A percentile compares a stretch with the other conserved stretches of the same genome.
These are phyloP conservation scores for Antigone vipio DNA, from an alignment of 2,113 vertebrate genomes.

Conservation along the genomic window DNA sequence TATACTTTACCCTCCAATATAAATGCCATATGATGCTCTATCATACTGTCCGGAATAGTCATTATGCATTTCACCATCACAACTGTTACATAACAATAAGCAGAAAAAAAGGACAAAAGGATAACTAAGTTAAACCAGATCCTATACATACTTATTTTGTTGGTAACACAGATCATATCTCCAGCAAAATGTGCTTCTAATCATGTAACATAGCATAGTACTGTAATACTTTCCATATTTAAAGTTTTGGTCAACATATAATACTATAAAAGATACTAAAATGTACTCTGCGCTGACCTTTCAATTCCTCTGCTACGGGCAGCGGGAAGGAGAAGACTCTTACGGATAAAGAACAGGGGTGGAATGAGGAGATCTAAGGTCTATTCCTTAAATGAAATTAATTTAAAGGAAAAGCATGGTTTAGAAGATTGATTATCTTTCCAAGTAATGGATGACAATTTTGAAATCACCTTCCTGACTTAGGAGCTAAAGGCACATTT, in stretches of 20 bases:
- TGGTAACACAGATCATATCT: slow-evolving; percentile 74
- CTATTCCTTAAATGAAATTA: background rate
- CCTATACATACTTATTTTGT: slow-evolving; percentile 68
- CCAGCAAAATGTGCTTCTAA: slow-evolving; percentile 74
- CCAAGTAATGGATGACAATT: background rate
- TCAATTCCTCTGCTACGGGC: background rate
- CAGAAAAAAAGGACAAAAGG: slow-evolving; percentile 73
- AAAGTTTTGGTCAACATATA: slow-evolving; percentile 8
- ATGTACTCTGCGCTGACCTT: background rate
- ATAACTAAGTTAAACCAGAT: slow-evolving; percentile 72
- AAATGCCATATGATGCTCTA: slow-evolving; percentile 65
- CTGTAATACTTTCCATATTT: slow-evolving; percentile 78
- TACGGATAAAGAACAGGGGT: background rate
- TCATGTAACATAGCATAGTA: slow-evolving; percentile 63
- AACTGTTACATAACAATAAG: slow-evolving; percentile 75
- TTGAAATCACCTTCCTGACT: background rate
- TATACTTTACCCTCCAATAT: slow-evolving; percentile 21
- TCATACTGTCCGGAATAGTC: slow-evolving; percentile 64
- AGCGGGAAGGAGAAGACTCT: background rate
- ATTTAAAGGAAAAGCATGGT: background rate
- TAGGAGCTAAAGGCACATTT: background rate
- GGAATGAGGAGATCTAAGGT: background rate
- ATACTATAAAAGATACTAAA: slow-evolving; percentile 12
- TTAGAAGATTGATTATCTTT: background rate
- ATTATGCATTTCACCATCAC: slow-evolving; percentile 68